A percentile compares a stretch with the other conserved stretches of the same genome.
phyloP scores from a whole-genome alignment of 2,113 vertebrate genomes.

The Gobio gobio region DNA sequence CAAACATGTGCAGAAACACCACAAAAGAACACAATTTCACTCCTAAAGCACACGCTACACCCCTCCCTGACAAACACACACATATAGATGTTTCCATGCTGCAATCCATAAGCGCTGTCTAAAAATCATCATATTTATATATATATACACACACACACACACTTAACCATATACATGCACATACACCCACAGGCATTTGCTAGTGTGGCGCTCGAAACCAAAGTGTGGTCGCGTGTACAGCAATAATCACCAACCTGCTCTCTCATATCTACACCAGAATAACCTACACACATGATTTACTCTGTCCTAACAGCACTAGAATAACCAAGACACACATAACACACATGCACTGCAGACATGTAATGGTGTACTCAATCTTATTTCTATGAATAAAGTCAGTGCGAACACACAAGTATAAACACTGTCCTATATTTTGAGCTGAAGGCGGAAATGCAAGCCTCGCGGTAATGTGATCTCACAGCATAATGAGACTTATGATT shows the following conservation, averaged over 20 bases:
- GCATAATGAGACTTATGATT: conserved; percentile 32
- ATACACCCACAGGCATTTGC: conserved; percentile 57
- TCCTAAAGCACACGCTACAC: conserved; percentile 30
- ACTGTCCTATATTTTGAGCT: conserved; percentile 3
- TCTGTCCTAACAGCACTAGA: not conserved
- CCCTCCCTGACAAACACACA: conserved; percentile 29
- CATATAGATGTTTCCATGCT: not conserved
- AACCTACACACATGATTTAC: conserved; percentile 49
- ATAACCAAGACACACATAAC: conserved; percentile 30
- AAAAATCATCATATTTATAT: not conserved
- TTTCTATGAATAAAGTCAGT: conserved; percentile 9
- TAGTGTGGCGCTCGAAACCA: conserved; percentile 45
- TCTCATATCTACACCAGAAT: conserved; percentile 60
- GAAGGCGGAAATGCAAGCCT: conserved; percentile 15
- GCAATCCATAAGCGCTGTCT: conserved; percentile 22
- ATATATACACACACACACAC: conserved; percentile 16
- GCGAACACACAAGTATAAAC: not conserved
- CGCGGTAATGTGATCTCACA: not conserved
- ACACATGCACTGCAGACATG: conserved; percentile 33
- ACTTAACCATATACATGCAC: conserved; percentile 15
- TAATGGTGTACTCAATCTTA: not conserved
- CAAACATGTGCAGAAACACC: conserved; percentile 21
- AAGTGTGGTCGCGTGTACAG: conserved; percentile 45
- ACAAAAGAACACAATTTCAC: conserved; percentile 33
- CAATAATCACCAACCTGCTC: conserved; percentile 58